phyloP scores from a whole-genome alignment of 2,888 invertebrate species.

The Unio delphinus region DNA sequence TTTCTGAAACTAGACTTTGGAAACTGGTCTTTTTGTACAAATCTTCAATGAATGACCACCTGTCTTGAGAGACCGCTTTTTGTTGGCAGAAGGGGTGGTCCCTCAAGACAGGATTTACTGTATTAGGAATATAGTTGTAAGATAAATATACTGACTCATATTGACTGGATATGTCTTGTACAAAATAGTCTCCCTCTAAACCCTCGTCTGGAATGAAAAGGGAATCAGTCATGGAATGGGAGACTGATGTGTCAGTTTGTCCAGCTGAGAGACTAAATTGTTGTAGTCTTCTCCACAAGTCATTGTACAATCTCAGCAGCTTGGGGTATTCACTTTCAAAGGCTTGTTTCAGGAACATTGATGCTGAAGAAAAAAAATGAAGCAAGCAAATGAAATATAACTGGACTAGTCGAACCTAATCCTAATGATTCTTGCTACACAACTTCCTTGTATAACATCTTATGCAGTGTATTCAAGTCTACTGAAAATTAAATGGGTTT shows the following conservation, averaged over 20 bases:
- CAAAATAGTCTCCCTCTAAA: conserved; percentile 22
- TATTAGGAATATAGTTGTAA: neutral
- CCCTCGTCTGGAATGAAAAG: conserved; percentile 1
- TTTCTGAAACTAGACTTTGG: too few relatives aligned
- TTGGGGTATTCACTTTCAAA: conserved; percentile 91
- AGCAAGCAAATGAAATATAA: neutral
- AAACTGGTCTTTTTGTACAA: too few relatives aligned
- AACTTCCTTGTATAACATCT: too few relatives aligned
- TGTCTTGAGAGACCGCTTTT: too few relatives aligned
- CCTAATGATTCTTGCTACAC: too few relatives aligned
- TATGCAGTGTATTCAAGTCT: too few relatives aligned
- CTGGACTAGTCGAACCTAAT: neutral
- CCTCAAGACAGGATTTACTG: neutral
- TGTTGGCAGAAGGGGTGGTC: neutral
- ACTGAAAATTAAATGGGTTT: too few relatives aligned
- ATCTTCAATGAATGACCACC: too few relatives aligned
- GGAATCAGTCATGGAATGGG: conserved; percentile 5
- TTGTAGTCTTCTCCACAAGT: conserved; percentile 81
- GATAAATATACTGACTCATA: conserved; percentile 26
- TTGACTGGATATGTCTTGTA: conserved; percentile 11
- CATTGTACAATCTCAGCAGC: conserved; percentile 85
- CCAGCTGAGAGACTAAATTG: conserved; percentile 58
- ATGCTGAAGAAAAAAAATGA: conserved; percentile 42
- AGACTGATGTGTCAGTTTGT: conserved; percentile 26
- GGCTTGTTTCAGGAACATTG: conserved; percentile 80